phyloP scores from a whole-genome alignment of 2,113 vertebrate genomes.

The Nannospalax galili region DNA sequence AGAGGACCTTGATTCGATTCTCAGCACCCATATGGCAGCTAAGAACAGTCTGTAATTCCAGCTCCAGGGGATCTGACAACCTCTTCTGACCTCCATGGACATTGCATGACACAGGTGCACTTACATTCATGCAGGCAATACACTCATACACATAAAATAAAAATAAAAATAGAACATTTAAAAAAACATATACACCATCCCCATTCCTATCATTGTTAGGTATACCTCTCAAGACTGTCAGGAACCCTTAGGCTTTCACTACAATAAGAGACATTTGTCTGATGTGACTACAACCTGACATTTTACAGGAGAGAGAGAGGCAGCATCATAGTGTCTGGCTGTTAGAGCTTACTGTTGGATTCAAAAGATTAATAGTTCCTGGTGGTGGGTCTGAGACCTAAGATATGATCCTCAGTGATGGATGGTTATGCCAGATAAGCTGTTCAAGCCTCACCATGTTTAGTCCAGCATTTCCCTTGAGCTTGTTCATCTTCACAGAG shows the following conservation, averaged over 20 bases:
- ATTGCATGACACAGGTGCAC: too few relatives aligned
- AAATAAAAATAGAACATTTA: too few relatives aligned
- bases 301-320: neutral
- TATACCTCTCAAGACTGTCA: neutral
- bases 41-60: too few relatives aligned
- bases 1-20: too few relatives aligned
- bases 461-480: neutral
- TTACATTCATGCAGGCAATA: too few relatives aligned
- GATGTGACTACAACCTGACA: neutral
- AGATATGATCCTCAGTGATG: neutral
- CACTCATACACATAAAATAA: too few relatives aligned
- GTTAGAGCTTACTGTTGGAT: neutral
- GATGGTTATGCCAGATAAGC: conserved; percentile 10
- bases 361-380: conserved; percentile 4
- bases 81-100: too few relatives aligned
- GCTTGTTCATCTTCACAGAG: neutral
- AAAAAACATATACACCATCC: neutral
- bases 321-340: neutral
- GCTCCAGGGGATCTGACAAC: too few relatives aligned
- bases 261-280: neutral
- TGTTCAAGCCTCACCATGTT: neutral
- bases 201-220: neutral
- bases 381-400: neutral
- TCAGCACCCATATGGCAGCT: too few relatives aligned
- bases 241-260: neutral